Evolutionary conservation across 2,113 vertebrate genomes (phyloP), one percentile per base, ranked within the genome.

Genomic region (Excalfactoria chinensis): DNA sequence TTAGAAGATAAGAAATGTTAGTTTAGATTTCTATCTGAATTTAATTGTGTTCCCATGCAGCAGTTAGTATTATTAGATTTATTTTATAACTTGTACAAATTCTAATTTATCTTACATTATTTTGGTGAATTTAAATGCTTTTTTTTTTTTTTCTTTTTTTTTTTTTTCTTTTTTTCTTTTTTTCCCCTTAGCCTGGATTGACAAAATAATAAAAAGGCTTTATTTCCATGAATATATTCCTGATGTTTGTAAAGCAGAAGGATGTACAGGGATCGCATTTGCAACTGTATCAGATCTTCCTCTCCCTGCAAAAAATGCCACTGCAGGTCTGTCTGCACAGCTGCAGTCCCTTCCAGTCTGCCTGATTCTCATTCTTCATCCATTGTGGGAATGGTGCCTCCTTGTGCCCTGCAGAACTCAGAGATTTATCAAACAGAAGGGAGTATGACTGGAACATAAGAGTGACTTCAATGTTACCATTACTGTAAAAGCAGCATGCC

Each of bases 1-100:
- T 79, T 21, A 68, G 59, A 78, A 89, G 76, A 73, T 70, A 83
- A 91, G 56, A 88, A 77, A 53, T 74, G 13, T 6, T 34, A 77
- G 15, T 68, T 88, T 74, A 75, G 13, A 9, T 66, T 89, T 37
- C n/a, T 35, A 44, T n/a, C 15, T 84, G 26, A 21, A 37, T 87
- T 28, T 82, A 55, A 58, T 76, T 82, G 75, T 83, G 13, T 58
- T 41, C 37, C 26, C 76, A 30, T 40, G 25, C 66, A 28, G 10
- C 12, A 60, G 6, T 66, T 70, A 69, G 34, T 49, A 3, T 70
- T 88, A 46, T 40, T 73, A 53, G 23, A 5, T 86, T 5, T 82
- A 72, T 93, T 92, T 78, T 6, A 40, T 26, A 70, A 59, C 43
- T n/a, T 25, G 9, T 51, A 74, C 9, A 71, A 26, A 64, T 71